Conservation (phyloP, 2,888 invertebrate species). For the Drosophila aldrichi region DNA sequence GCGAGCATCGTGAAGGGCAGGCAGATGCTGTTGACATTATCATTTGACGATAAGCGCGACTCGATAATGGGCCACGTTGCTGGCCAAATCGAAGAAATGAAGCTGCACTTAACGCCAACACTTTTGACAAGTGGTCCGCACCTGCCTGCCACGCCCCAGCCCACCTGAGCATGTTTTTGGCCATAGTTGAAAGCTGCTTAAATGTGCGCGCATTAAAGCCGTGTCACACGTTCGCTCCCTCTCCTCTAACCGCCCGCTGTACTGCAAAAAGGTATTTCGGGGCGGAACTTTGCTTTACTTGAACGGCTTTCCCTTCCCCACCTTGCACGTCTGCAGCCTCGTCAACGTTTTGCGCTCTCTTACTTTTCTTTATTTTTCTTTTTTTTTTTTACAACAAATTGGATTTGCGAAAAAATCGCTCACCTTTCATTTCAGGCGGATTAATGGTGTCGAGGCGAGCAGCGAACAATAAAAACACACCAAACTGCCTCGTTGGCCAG, state of each 20-base stretch:
- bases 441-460: conserved; percentile 72
- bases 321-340: conserved; percentile 15
- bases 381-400: conserved; percentile 71
- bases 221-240: conserved; percentile 29
- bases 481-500: neutral
- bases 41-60: conserved; percentile 65
- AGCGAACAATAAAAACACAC: conserved; percentile 59
- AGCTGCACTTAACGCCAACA: conserved; percentile 76
- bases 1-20: neutral
- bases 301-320: neutral
- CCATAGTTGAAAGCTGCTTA: conserved; percentile 52
- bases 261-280: conserved; percentile 39
- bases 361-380: conserved; percentile 23
- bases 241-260: conserved; percentile 7
- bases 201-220: conserved; percentile 50
- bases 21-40: conserved; percentile 39
- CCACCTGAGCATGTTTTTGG: conserved; percentile 15
- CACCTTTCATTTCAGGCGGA: conserved; percentile 77
- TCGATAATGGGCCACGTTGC: conserved; percentile 54
- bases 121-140: conserved; percentile 61
- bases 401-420: conserved; percentile 77
- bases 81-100: conserved; percentile 73
- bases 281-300: conserved; percentile 18
- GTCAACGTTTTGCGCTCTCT: conserved; percentile 26
- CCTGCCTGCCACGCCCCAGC: neutral